Base-by-base conservation (phyloP, 2,113 vertebrate species). In the Equus przewalskii region DNA sequence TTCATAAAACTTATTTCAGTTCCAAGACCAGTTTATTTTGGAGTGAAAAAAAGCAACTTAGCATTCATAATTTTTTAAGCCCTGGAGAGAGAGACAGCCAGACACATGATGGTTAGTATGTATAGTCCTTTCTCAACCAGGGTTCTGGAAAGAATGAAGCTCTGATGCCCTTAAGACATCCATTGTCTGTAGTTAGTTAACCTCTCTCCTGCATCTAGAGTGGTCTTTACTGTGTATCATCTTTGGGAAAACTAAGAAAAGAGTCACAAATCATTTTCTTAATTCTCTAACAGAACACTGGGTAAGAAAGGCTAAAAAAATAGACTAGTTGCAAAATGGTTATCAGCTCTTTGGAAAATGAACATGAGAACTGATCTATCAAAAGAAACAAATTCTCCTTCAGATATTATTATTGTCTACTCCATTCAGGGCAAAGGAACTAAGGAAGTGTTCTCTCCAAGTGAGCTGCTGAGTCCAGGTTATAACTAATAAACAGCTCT, bases 401-500 rank as follows among this genome's bases (percentile, higher is more conserved):
- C 88, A 94, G 91, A 96, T 94, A 98, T 95, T 88, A 95, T 80
- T 86, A 58, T 44, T 90, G 78, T 88, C 65, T 84, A 36, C 56
- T 97, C 64, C 75, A 78, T 92, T 97, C 95, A 84, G 28, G 92
- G 83, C 72, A 78, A 69, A 81, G 65, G 67, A 96, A 75, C 33
- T 95, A 92, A 91, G 41, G 64, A 21, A 62, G 22, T 41, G 49
- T 95, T 94, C 76, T 70, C 58, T 78, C 30, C 78, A 36, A 67
- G 15, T 94, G 76, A 94, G 60, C 84, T 83, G 6, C 92, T 96
- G 6, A 92, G 70, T 92, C 28, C 44, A 76, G 5, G 79, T 93
- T 93, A 96, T 94, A 90, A 98, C 64, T 70, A 81, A 79, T 72
- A 76, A 76, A 76, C 92, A 82, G 91, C 65, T 30, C 88, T 97